Evolutionary conservation across 2,888 invertebrate species (phyloP), one percentile per base, ranked within the genome.

Genomic region (Nycteola revayana): DNA sequence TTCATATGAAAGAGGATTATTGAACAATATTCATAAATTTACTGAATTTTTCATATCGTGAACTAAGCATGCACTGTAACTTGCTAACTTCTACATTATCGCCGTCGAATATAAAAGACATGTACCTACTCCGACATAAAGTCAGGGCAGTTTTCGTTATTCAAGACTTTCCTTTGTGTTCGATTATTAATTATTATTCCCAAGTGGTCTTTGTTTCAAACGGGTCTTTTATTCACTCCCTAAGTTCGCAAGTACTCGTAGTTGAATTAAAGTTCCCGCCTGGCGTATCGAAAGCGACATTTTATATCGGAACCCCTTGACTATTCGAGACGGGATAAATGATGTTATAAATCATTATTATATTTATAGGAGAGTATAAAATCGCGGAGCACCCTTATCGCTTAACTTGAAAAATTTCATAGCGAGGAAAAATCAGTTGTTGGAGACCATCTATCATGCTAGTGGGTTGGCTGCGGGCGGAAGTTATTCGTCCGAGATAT

Each of bases 401-500:
- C 74, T 77, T 68, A 73, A 74, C 68, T 78, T 80, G 80, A 83
- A 82, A 80, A 81, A 79, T 80, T 76, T 74, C 68, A 68, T 74
- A 58, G 66, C 63, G 62, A 61, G 72, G 63, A 71, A 65, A 72
- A 76, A 79, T 77, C 76, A 73, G 70, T 66, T 67, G 67, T 59
- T 69, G 60, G 67, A 64, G 64, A 49, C 69, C 66, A 82, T 83
- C 75, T 74, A 79, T 84, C 83, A 82, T 73, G 58, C 53, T 48
- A 66, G 54, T 55, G 58, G 62, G 61, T 61, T 65, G 72, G 66
- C 70, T 66, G 53, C 49, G 66, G 62, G 54, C 67, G 73, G 70
- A 76, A 74, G 71, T 69, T 75, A 66, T 74, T 70, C 55, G 71
- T 70, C 69, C 60, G 57, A 65, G 66, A 68, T 74, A 76, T 70